Evolutionary conservation across 1,140 invertebrate species (phyloP).

Genomic region (Fragariocoptes setiger): DNA sequence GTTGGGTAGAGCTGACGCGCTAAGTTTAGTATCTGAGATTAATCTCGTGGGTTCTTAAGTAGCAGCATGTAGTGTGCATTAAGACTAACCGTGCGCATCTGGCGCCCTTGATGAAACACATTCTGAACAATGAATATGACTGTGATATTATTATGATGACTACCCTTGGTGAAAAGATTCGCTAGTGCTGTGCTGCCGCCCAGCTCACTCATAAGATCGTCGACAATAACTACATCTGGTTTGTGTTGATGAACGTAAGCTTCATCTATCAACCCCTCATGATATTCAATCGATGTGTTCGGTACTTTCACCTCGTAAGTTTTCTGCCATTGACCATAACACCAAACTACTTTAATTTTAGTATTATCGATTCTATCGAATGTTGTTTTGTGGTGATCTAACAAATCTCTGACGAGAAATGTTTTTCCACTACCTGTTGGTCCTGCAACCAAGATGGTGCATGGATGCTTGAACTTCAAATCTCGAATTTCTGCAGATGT

Average conservation of each 20-base stretch:
- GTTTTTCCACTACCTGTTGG: neutral
- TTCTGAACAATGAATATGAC: constrained; percentile 6
- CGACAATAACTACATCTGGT: too few relatives aligned
- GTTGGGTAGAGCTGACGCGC: too few relatives aligned
- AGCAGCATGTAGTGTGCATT: constrained; percentile 3
- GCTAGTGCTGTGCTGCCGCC: neutral
- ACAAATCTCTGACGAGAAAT: neutral
- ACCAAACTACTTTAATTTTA: too few relatives aligned
- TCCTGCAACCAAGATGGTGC: neutral
- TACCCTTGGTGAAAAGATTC: constrained; percentile 2
- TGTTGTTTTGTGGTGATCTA: too few relatives aligned
- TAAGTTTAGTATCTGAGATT: too few relatives aligned
- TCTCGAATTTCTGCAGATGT: too few relatives aligned
- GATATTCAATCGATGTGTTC: too few relatives aligned
- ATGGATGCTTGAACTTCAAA: constrained; percentile 1
- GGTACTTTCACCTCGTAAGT: too few relatives aligned
- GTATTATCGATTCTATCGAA: too few relatives aligned
- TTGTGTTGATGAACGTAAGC: too few relatives aligned
- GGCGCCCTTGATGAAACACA: constrained; percentile 3
- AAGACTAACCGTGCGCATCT: constrained; percentile 3
- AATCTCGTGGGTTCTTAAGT: constrained; percentile 2
- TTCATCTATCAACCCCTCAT: too few relatives aligned
- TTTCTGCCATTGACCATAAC: too few relatives aligned
- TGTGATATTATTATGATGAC: constrained; percentile 1
- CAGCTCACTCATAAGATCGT: constrained; percentile 4